phyloP scores from a whole-genome alignment of 2,888 invertebrate species.

The Cataglyphis altisquamis region DNA sequence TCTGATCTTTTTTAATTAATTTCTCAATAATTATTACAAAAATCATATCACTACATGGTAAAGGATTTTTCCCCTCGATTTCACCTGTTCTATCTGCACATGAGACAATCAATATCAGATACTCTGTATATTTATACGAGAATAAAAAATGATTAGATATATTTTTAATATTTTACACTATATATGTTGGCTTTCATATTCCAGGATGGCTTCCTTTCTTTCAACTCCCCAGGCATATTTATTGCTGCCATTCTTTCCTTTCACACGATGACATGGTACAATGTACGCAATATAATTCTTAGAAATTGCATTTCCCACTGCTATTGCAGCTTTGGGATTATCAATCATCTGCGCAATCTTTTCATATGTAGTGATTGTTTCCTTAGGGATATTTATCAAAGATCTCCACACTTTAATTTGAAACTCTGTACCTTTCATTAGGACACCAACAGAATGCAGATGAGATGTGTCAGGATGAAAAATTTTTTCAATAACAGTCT shows the following conservation, averaged over 20 bases:
- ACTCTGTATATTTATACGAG: background rate
- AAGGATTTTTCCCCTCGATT: too few relatives aligned
- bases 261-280: conserved; percentile 83
- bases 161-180: background rate
- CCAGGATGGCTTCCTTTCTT: conserved; percentile 74
- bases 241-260: conserved; percentile 73
- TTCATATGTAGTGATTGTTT: conserved; percentile 75
- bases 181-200: conserved; percentile 66
- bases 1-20: too few relatives aligned
- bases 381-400: conserved; percentile 74
- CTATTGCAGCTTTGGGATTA: conserved; percentile 78
- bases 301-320: conserved; percentile 79
- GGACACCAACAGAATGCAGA: conserved; percentile 60
- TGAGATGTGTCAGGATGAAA: conserved; percentile 58
- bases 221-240: conserved; percentile 79
- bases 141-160: background rate
- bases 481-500: conserved; percentile 60
- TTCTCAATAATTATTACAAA: too few relatives aligned
- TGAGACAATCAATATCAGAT: too few relatives aligned
- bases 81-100: too few relatives aligned
- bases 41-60: too few relatives aligned
- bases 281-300: conserved; percentile 79
- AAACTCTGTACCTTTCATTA: conserved; percentile 81
- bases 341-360: conserved; percentile 76
- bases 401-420: conserved; percentile 81